Evolutionary conservation across 2,113 vertebrate genomes (phyloP).

Genomic region (human): DNA sequence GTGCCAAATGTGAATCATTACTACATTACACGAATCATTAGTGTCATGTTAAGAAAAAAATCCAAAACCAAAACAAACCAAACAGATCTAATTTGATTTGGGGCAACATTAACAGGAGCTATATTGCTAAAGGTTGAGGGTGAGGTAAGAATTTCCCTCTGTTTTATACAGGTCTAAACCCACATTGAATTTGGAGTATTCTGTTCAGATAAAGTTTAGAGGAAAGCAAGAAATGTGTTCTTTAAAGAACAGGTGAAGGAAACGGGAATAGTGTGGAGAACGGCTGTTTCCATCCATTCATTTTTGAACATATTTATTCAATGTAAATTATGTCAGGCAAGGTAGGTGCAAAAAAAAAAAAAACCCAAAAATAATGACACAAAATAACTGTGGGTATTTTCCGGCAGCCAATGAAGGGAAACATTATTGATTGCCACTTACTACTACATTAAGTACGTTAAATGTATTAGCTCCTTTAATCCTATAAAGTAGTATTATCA

Average conservation of each 20-base stretch:
- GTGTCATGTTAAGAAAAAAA: neutral
- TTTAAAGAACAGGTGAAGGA: constrained; percentile 18
- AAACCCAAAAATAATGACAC: neutral
- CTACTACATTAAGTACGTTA: neutral
- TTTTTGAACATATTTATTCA: constrained; percentile 4
- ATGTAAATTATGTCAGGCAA: neutral
- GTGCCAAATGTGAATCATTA: neutral
- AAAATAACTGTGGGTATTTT: neutral
- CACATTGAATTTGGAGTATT: neutral
- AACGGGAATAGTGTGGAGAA: neutral
- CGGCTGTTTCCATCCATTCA: neutral
- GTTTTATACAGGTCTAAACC: neutral
- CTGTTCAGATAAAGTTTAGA: neutral
- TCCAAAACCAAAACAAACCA: neutral
- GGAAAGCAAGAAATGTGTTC: neutral
- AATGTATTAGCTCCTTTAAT: neutral
- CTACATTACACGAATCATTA: neutral
- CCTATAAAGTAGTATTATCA: neutral
- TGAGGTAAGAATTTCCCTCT: neutral
- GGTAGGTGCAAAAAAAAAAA: neutral
- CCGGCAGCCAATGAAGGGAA: neutral
- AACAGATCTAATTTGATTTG: neutral
- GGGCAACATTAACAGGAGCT: neutral
- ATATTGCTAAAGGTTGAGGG: neutral
- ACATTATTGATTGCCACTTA: neutral